phyloP scores from a whole-genome alignment of 2,113 vertebrate genomes.

The Suricata suricatta region DNA sequence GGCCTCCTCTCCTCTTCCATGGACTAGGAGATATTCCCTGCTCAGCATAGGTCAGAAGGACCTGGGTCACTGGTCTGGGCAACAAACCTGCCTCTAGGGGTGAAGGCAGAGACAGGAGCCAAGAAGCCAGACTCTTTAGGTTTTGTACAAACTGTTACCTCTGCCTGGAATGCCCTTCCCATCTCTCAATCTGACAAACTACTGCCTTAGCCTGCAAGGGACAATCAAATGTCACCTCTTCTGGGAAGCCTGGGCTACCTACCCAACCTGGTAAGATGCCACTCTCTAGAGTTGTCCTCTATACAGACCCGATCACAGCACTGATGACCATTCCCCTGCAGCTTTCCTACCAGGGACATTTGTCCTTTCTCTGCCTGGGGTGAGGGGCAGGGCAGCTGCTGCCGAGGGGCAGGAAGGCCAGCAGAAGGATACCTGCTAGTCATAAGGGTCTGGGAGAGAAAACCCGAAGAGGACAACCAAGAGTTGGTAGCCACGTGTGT shows the following conservation, averaged over 20 bases:
- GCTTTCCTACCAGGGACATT: neutral
- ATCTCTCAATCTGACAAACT: neutral
- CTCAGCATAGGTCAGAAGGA: neutral
- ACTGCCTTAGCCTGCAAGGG: neutral
- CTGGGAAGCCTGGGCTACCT: neutral
- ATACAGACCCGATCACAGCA: neutral
- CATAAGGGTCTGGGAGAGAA: neutral
- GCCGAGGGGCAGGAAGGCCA: neutral
- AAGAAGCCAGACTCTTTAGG: neutral
- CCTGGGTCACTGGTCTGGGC: slow-evolving; percentile 31
- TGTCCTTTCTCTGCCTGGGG: neutral
- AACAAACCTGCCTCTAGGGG: neutral
- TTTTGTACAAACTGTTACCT: neutral
- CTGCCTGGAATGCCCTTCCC: neutral
- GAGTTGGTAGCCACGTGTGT: neutral
- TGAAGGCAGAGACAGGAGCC: neutral
- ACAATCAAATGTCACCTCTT: neutral
- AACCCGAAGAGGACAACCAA: neutral
- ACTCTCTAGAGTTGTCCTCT: neutral
- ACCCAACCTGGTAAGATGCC: neutral
- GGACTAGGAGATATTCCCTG: neutral
- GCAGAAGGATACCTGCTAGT: neutral
- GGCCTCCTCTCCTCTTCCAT: neutral
- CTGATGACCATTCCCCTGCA: neutral
- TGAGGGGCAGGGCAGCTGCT: neutral